Evolutionary conservation across 2,888 invertebrate genomes (phyloP).

Genomic region (Listrodromus nycthemerus): DNA sequence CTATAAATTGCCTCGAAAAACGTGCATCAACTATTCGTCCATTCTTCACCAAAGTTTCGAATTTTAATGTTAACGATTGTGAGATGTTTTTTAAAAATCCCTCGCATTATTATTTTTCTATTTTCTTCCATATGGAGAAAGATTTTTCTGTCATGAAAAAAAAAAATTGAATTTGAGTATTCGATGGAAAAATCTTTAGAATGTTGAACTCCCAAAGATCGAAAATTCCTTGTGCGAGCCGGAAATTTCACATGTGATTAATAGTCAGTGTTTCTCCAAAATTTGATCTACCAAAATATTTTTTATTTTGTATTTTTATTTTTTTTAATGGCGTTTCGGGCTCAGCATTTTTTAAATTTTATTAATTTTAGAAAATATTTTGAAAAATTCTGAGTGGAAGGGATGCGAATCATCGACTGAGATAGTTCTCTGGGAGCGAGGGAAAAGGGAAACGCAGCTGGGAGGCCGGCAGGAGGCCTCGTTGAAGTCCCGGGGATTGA

Average conservation of each 20-base stretch:
- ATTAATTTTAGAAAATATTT: neutral
- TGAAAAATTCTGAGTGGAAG: neutral
- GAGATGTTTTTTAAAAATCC: no score
- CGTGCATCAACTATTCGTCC: neutral
- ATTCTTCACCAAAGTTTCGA: neutral
- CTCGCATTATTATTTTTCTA: neutral
- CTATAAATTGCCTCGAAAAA: constrained; percentile 17
- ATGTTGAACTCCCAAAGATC: neutral
- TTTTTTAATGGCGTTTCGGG: no score
- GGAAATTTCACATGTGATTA: no score
- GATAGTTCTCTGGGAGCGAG: neutral
- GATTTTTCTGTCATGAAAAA: no score
- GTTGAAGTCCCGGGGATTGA: constrained; percentile 67
- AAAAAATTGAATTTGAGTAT: no score
- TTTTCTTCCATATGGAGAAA: neutral
- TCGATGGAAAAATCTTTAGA: no score
- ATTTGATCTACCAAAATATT: no score
- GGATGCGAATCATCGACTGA: neutral
- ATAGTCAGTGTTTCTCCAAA: no score
- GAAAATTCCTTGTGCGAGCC: no score
- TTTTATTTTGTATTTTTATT: no score
- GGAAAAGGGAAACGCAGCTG: constrained; percentile 10
- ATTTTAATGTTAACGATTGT: neutral
- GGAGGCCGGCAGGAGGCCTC: constrained; percentile 26
- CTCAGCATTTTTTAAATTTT: no score